Evolutionary conservation across 1,140 invertebrate species (phyloP).

Genomic region (Caerostris darwini): DNA sequence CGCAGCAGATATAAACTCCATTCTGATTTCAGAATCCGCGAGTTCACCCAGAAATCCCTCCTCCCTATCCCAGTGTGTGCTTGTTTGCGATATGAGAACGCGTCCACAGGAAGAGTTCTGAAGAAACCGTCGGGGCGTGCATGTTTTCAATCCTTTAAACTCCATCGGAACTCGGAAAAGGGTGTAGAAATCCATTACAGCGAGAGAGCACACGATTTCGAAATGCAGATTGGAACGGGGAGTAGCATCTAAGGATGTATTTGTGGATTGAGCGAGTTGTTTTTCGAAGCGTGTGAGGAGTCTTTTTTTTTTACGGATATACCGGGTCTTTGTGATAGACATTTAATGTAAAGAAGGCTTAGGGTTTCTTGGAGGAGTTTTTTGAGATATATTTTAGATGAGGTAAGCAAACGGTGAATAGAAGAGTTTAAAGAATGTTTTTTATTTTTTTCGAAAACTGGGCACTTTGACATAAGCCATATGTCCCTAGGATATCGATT

Average conservation of each 20-base stretch:
- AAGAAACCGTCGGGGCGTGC: not conserved
- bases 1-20: not conserved
- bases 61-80: not conserved
- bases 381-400: too few relatives aligned
- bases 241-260: conserved; percentile 1
- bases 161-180: conserved; percentile 11
- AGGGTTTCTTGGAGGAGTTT: not conserved
- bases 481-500: too few relatives aligned
- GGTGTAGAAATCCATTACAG: not conserved
- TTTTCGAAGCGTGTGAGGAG: not conserved
- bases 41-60: not conserved
- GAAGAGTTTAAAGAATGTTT: too few relatives aligned
- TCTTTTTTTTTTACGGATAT: not conserved
- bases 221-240: conserved; percentile 8
- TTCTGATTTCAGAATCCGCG: not conserved
- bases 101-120: not conserved
- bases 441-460: too few relatives aligned
- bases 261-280: not conserved
- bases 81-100: not conserved
- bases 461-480: too few relatives aligned
- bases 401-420: too few relatives aligned
- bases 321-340: not conserved
- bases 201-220: not conserved
- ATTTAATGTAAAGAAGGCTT: not conserved
- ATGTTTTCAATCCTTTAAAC: conserved; percentile 38